Conservation (phyloP, 2,797 vertebrate species). For the Sternotherus odoratus region DNA sequence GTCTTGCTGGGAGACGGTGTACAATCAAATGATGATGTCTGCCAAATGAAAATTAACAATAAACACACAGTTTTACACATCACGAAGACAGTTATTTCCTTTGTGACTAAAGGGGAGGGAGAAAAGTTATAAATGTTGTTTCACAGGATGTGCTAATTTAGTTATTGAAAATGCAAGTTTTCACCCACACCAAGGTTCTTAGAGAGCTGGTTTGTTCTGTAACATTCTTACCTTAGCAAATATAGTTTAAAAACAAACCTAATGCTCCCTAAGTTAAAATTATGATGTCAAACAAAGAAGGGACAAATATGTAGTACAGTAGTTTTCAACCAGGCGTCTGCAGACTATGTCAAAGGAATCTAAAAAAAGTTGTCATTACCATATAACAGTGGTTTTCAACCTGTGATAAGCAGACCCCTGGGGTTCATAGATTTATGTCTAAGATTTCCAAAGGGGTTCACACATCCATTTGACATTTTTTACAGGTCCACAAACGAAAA, state of each 20-base stretch:
- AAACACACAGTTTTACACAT: background rate
- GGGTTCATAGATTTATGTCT: background rate
- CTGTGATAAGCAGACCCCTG: background rate
- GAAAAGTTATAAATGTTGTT: background rate
- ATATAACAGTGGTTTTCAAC: background rate
- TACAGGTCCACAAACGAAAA: background rate
- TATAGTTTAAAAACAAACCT: background rate
- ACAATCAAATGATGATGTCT: constrained; percentile 93
- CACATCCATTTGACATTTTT: background rate
- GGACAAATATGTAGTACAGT: background rate
- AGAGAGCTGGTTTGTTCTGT: background rate
- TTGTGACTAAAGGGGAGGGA: background rate
- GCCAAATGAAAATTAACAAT: constrained; percentile 43
- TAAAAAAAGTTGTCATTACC: background rate
- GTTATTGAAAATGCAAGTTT: background rate
- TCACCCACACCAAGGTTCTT: background rate
- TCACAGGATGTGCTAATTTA: accelerated
- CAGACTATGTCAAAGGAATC: background rate
- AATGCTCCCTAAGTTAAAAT: background rate
- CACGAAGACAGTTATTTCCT: background rate
- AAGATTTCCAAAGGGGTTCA: background rate
- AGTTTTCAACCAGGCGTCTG: background rate
- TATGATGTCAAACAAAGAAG: background rate
- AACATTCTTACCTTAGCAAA: background rate
- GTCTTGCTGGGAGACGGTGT: constrained; percentile 95